These are phyloP conservation scores for Nudaria mundana DNA, from an alignment of 2,888 invertebrate species.

Conservation along the genomic window DNA sequence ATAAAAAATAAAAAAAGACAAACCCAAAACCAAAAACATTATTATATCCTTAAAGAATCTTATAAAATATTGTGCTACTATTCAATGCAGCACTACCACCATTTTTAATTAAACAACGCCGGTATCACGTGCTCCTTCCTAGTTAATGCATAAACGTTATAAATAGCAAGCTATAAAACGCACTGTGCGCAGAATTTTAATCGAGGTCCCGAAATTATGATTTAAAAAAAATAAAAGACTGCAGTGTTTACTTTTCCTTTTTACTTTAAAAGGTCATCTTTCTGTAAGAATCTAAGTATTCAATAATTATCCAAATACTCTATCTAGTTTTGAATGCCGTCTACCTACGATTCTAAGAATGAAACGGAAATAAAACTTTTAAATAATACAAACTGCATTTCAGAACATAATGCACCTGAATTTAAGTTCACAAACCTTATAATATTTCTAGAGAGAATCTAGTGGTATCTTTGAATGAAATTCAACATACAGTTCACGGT, in stretches of 20 bases:
- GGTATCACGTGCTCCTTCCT: conserved; percentile 47
- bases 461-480: conserved; percentile 42
- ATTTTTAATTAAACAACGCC: conserved; percentile 40
- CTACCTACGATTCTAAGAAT: no score
- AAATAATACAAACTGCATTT: not conserved
- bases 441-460: conserved; percentile 39
- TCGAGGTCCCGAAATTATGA: conserved; percentile 36
- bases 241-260: not conserved
- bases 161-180: conserved; percentile 51
- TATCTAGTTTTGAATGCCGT: no score
- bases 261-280: not conserved
- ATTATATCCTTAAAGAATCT: no score
- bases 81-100: no score
- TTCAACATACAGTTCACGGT: conserved; percentile 40
- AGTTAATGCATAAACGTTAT: conserved; percentile 40
- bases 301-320: no score
- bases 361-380: not conserved
- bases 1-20: no score
- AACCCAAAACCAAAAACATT: no score
- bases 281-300: no score
- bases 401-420: not conserved
- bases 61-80: no score
- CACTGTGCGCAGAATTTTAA: conserved; percentile 56
- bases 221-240: conserved; percentile 40
- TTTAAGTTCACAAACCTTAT: conserved; percentile 2